phyloP scores from a whole-genome alignment of 2,797 vertebrate genomes.

The Emys orbicularis region DNA sequence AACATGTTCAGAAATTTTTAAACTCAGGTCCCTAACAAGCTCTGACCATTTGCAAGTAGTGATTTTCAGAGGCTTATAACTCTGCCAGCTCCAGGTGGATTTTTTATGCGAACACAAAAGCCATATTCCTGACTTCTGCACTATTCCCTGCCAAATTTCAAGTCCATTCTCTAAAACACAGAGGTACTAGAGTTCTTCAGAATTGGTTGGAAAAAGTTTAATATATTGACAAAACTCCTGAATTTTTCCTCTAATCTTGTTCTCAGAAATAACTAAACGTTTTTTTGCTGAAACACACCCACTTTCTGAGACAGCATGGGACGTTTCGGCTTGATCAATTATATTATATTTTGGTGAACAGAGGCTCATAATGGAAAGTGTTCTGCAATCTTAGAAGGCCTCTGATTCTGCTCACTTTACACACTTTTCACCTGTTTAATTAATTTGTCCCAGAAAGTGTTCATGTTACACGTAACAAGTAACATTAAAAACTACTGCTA shows the following conservation, averaged over 20 bases:
- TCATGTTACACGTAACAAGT: not conserved
- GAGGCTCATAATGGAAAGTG: accelerated
- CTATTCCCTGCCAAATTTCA: not conserved
- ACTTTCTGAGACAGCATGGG: not conserved
- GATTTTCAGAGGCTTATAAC: not conserved
- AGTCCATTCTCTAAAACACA: not conserved
- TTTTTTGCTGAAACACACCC: not conserved
- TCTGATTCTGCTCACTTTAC: not conserved
- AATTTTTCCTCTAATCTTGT: not conserved
- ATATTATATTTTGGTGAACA: not conserved
- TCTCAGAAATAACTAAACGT: not conserved
- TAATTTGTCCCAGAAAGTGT: not conserved
- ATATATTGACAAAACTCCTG: not conserved
- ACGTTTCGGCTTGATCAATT: not conserved
- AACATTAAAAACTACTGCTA: not conserved
- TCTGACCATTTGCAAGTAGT: not conserved
- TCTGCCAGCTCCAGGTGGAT: not conserved
- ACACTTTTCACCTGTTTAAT: not conserved
- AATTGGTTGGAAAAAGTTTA: not conserved
- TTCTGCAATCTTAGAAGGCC: not conserved
- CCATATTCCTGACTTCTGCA: not conserved
- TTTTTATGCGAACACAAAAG: not conserved
- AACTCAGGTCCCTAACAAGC: not conserved
- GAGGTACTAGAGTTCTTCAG: not conserved
- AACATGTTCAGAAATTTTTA: not conserved